Base-by-base conservation (phyloP, 53 echinoderm and acorn worm species). In the Holothuria scabra region DNA sequence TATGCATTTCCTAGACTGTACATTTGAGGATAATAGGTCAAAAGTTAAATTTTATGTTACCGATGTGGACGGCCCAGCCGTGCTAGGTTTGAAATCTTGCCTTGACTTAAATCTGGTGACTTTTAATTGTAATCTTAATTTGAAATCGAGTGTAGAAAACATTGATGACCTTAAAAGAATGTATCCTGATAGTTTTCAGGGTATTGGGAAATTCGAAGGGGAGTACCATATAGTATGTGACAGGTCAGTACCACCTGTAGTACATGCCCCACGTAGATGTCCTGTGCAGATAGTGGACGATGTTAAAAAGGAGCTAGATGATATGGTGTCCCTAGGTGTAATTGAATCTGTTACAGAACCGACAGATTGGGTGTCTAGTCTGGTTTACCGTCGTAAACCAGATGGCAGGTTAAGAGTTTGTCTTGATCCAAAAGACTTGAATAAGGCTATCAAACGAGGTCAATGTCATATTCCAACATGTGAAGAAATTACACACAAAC, bases 121-220 rank as follows among this genome's bases (percentile, higher is more conserved):
- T n/a, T n/a, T n/a, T n/a, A 24, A 88, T 28, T 80, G 78, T 85
- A 56, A 25, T 25, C 20, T 85, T 16, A 29, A 22, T 22, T 16
- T 46, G 12, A 48, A 49, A 0, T 23, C 52, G 4, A 23, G 13
- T 52, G 65, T 85, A 56, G 29, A 59, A 23, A 60, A 80, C n/a
- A 74, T 56, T n/a, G 84, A 88, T 33, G 82, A 91, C 46, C 85
- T 91, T 12, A 66, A 58, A 44, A 26, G 35, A 24, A 48, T 82
- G 46, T 92, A 75, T 63, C 89, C 92, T n/a, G 89, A 88, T 46
- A 63, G 86, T 49, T 92, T 92, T 65, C 59, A 82, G 25, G 89
- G 89, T 8, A 86, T 92, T 34, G 89, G 92, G 11, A 86, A 85
- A 41, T 86, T 92, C 28, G 4, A 56, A 19, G 89, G 92, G 12